These are phyloP conservation scores for Carapus acus DNA, from an alignment of 2,797 vertebrate genomes.

Conservation along the genomic window DNA sequence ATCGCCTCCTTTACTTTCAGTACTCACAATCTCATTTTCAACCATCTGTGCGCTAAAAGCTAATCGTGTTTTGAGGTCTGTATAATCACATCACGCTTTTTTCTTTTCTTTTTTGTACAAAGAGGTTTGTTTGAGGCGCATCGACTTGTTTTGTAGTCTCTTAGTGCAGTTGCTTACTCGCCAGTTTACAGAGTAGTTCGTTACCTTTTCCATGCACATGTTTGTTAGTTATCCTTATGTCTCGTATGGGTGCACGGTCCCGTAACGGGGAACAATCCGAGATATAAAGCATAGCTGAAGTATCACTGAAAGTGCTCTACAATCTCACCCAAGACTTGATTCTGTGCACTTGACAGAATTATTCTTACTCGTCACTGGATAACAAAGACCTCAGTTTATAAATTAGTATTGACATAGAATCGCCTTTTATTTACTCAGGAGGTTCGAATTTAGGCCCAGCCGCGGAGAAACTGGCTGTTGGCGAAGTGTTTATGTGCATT, in stretches of 20 bases:
- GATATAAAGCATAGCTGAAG: too few species aligned
- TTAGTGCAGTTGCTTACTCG: too few species aligned
- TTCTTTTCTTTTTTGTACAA: conserved; percentile 36
- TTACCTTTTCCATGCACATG: too few species aligned
- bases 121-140: conserved; percentile 34
- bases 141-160: conserved; percentile 50
- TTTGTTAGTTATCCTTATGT: conserved; percentile 56
- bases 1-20: conserved; percentile 6
- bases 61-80: conserved; percentile 14
- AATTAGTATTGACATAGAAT: neutral
- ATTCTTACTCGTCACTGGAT: too few species aligned
- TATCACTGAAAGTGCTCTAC: too few species aligned
- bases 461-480: conserved; percentile 11
- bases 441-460: neutral
- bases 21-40: conserved; percentile 3
- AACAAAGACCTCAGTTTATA: neutral
- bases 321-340: too few species aligned
- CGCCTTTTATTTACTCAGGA: neutral
- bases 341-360: too few species aligned
- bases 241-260: conserved; percentile 32
- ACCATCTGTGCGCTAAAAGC: conserved; percentile 1
- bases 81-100: too few species aligned
- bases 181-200: conserved; percentile 62
- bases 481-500: conserved; percentile 14
- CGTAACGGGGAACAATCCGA: conserved; percentile 27